Conservation (phyloP, 1,140 invertebrate species). For the Drosophila pectinifera region DNA sequence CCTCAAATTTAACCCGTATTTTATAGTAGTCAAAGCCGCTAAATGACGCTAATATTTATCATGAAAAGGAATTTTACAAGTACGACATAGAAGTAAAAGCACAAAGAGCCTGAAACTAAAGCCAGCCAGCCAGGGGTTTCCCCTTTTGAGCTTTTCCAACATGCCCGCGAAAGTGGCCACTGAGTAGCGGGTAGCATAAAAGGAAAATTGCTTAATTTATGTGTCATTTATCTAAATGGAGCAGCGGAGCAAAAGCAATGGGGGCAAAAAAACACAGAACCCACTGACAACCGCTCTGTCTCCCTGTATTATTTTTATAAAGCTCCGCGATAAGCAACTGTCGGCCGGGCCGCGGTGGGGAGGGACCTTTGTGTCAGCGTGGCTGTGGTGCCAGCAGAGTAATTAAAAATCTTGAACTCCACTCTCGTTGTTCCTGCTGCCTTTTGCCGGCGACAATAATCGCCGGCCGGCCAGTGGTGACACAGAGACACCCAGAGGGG, state of each 20-base stretch:
- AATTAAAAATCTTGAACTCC: constrained; percentile 54
- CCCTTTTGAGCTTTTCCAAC: constrained; percentile 2
- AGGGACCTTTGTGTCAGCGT: constrained; percentile 18
- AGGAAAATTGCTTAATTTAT: constrained; percentile 82
- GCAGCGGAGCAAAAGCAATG: constrained; percentile 54
- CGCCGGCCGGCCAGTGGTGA: constrained; percentile 14
- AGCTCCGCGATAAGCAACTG: constrained; percentile 54
- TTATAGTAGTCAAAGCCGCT: fast-evolving
- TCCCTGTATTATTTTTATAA: constrained; percentile 46
- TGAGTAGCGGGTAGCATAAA: constrained; percentile 63
- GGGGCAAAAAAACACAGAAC: constrained; percentile 26
- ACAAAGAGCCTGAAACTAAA: neutral
- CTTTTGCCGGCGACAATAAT: constrained; percentile 38
- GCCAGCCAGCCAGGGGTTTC: neutral
- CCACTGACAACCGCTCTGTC: constrained; percentile 42
- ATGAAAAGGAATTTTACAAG: neutral
- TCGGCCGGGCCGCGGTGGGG: constrained; percentile 17
- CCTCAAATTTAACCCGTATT: too few species aligned
- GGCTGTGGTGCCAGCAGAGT: constrained; percentile 46
- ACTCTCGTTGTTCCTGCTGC: constrained; percentile 29
- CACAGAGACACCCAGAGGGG: constrained; percentile 7
- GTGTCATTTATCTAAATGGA: constrained; percentile 82
- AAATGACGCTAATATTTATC: neutral
- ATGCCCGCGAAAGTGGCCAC: constrained; percentile 8
- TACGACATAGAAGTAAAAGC: neutral